phyloP scores from a whole-genome alignment of 2,113 vertebrate species.

The Microtus pennsylvanicus region DNA sequence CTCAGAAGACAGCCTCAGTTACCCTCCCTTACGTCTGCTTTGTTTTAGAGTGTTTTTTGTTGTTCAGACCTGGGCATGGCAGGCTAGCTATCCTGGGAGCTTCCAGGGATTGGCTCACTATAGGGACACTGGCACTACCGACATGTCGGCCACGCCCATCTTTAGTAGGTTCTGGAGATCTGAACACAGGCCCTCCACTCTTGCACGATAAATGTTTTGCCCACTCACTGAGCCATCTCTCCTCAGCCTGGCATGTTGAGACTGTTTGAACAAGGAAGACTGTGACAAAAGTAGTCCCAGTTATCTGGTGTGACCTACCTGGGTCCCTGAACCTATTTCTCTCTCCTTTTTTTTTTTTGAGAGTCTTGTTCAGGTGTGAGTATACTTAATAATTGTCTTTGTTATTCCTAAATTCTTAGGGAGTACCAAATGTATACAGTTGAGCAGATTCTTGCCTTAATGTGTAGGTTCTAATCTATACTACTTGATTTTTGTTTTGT shows the following conservation, averaged over 20 bases:
- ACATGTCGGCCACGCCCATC: neutral
- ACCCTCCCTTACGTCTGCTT: neutral
- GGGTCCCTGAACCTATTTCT: neutral
- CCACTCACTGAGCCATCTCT: neutral
- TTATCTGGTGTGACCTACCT: neutral
- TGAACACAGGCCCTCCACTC: neutral
- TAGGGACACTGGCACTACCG: neutral
- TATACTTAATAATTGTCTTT: constrained; percentile 44
- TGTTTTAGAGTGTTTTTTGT: neutral
- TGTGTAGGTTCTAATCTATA: neutral
- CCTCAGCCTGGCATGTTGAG: neutral
- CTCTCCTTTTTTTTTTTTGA: neutral
- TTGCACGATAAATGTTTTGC: neutral
- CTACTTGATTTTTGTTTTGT: neutral
- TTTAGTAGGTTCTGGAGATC: neutral
- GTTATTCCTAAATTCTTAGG: neutral
- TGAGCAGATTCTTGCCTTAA: neutral
- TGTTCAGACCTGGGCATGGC: neutral
- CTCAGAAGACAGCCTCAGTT: neutral
- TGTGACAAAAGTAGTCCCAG: neutral
- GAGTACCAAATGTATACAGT: neutral
- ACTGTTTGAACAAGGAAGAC: constrained; percentile 17
- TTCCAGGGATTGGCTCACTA: neutral
- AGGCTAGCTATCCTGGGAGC: neutral
- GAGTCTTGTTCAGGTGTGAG: constrained; percentile 14